These are phyloP conservation scores for Nebria salina DNA, from an alignment of 2,888 invertebrate genomes.

Conservation along the genomic window DNA sequence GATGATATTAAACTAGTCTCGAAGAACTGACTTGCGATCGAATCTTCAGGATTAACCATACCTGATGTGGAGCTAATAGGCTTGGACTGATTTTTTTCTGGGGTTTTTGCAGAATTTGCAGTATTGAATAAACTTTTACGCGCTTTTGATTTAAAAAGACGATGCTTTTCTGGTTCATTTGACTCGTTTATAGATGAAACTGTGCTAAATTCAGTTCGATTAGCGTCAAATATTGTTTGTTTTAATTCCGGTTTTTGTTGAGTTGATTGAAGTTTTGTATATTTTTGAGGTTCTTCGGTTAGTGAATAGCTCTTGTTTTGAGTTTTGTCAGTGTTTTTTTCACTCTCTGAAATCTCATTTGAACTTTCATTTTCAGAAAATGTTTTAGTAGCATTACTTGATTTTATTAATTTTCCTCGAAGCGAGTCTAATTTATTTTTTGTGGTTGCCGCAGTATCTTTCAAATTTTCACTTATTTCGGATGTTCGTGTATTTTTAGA, in stretches of 20 bases:
- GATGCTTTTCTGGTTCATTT: slow-evolving; percentile 16
- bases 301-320: no score
- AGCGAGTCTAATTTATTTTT: background rate
- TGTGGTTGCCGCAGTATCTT: background rate
- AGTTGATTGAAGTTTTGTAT: background rate
- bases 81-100: background rate
- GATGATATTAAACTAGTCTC: slow-evolving; percentile 37
- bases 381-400: background rate
- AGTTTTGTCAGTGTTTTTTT: slow-evolving; percentile 12
- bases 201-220: slow-evolving; percentile 18
- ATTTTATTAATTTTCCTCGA: background rate
- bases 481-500: background rate
- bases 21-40: slow-evolving; percentile 25
- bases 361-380: background rate
- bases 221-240: slow-evolving; percentile 2
- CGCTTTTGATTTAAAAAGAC: slow-evolving; percentile 24
- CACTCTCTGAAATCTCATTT: background rate
- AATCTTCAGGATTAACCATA: slow-evolving; percentile 9
- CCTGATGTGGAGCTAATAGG: background rate
- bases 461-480: background rate
- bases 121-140: slow-evolving; percentile 17
- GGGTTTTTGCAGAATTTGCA: background rate
- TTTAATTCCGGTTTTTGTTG: background rate
- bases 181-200: slow-evolving; percentile 28
- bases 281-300: background rate